These are phyloP conservation scores for Drosophila pachea DNA, from an alignment of 1,140 invertebrate species.

Conservation along the genomic window DNA sequence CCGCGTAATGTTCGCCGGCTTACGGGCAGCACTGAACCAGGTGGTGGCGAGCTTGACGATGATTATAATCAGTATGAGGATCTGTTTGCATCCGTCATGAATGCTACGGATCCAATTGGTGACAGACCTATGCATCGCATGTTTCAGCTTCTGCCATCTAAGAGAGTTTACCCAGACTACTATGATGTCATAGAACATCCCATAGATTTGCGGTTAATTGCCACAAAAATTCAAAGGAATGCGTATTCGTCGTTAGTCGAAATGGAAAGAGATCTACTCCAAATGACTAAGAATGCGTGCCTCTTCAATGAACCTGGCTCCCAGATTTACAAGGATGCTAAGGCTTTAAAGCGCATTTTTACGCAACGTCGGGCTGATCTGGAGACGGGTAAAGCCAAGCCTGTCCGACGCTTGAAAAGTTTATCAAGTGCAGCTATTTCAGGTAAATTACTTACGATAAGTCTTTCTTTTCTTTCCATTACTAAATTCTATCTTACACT, in stretches of 20 bases:
- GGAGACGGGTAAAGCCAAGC: slow-evolving; percentile 77
- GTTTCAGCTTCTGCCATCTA: slow-evolving; percentile 94
- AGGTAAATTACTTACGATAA: slow-evolving; percentile 28
- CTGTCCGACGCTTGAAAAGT: slow-evolving; percentile 50
- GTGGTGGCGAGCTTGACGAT: slow-evolving; percentile 82
- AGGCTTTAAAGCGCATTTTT: slow-evolving; percentile 89
- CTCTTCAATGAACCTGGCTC: slow-evolving; percentile 98
- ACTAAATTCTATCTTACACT: not conserved
- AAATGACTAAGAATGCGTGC: slow-evolving; percentile 97
- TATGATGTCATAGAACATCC: slow-evolving; percentile 97
- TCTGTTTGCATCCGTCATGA: slow-evolving; percentile 90
- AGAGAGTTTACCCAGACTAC: slow-evolving; percentile 96
- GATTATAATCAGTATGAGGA: slow-evolving; percentile 88
- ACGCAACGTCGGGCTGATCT: slow-evolving; percentile 80
- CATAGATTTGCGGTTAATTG: slow-evolving; percentile 96
- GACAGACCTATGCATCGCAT: slow-evolving; percentile 88
- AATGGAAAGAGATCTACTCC: slow-evolving; percentile 93
- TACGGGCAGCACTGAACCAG: slow-evolving; percentile 79
- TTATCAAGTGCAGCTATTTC: slow-evolving; percentile 68
- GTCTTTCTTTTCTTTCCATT: too few relatives aligned
- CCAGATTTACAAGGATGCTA: slow-evolving; percentile 97
- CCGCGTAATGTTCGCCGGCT: slow-evolving; percentile 66
- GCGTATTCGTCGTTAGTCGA: slow-evolving; percentile 88
- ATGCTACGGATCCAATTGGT: slow-evolving; percentile 88
- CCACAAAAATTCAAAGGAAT: slow-evolving; percentile 92